Evolutionary conservation across 2,113 vertebrate species (phyloP).

Genomic region (Neotragus pygmaeus): DNA sequence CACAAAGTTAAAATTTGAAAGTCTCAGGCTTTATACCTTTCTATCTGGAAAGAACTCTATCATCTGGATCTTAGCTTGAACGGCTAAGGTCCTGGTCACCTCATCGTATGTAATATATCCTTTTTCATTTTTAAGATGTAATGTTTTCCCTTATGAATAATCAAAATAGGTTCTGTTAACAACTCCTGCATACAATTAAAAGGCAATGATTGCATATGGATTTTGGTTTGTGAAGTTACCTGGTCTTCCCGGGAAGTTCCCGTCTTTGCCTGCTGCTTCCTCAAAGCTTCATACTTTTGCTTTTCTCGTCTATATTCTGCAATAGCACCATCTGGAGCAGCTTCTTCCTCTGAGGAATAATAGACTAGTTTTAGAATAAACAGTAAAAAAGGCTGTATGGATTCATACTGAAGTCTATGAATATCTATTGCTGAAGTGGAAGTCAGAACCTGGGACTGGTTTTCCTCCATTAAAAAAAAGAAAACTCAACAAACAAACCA

Average conservation of each 20-base stretch:
- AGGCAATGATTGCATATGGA: neutral
- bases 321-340: constrained; percentile 84
- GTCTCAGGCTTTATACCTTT: neutral
- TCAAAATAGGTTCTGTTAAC: constrained; percentile 11
- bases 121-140: neutral
- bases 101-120: neutral
- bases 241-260: constrained; percentile 86
- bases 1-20: neutral
- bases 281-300: constrained; percentile 91
- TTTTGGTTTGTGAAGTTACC: constrained; percentile 74
- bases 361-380: constrained; percentile 34
- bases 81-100: neutral
- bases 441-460: neutral
- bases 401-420: neutral
- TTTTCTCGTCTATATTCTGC: constrained; percentile 93
- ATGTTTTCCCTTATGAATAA: neutral
- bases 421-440: neutral
- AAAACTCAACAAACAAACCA: neutral
- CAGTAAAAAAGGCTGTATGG: neutral
- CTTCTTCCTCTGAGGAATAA: constrained; percentile 78
- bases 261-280: constrained; percentile 87
- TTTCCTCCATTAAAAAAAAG: neutral
- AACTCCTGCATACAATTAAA: neutral
- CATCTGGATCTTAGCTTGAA: neutral
- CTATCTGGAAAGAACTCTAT: neutral